Base-by-base conservation (phyloP, 2,888 invertebrate species). In the Lumbricus terrestris region DNA sequence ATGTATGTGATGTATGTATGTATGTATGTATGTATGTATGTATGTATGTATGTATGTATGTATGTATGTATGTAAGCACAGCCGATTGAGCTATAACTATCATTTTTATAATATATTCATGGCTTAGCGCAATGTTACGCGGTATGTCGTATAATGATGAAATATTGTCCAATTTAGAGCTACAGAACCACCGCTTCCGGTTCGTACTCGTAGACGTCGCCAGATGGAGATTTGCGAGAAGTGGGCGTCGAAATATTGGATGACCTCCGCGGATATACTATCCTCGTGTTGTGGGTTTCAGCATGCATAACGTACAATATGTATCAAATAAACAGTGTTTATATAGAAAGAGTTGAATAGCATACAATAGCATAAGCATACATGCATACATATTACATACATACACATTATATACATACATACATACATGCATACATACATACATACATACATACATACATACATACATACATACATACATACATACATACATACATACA, bases 401-500 rank as follows among this genome's bases (percentile, higher is more conserved):
- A 47, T 47, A 47, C 4, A 20, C 18, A 47, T 18, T 16, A 16
- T n/a, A 23, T 47, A 23, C 47, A 47, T 47, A 23, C 47, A 23
- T 47, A 47, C 15, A 47, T 47, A 18, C 8, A 15, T 47, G 15
- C 5, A 15, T 47, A 18, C 47, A 47, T 47, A 47, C 47, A 47
- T 47, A 23, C 47, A 47, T 40, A n/a, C n/a, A n/a, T n/a, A n/a
- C n/a, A n/a, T n/a, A n/a, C n/a, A n/a, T n/a, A n/a, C n/a, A n/a
- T n/a, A n/a, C n/a, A n/a, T n/a, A n/a, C n/a, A n/a, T n/a, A n/a
- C 13, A 40, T 40, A 40, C 40, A 40, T 83, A 6, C 37, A 85
- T 35, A 85, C 33, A 85, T 85, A 85, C 37, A 85, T 85, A 85
- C 37, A 85, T 85, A 85, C 37, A 85, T 85, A 85, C 37, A 85